Base-by-base conservation (phyloP, 1,140 invertebrate species). In the Aphelenchoides fujianensis region DNA sequence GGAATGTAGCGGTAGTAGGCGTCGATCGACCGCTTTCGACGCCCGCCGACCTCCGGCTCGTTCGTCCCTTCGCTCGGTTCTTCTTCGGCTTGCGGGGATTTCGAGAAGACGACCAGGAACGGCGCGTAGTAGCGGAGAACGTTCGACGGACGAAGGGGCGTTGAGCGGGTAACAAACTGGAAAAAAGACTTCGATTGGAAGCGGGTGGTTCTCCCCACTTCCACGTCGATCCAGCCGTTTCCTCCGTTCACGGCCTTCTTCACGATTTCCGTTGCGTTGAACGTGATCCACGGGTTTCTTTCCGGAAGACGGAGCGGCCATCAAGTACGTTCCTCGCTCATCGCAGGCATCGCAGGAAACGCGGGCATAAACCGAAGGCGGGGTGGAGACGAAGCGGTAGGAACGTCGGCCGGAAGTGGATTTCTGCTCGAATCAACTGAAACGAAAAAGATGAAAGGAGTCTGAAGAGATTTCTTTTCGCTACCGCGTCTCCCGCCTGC, bases 1-100 rank as follows among this genome's bases (percentile, higher is more conserved):
- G 63, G 63, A 12, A 36, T 32, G 31, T 66, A 66, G 12, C 32
- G 63, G 3, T 66, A 66, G 53, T 66, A 66, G 12, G 12, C 16
- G 1, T 66, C 63, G 32, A 66, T n/a, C 12, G 63, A 66, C 0
- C 63, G 1, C 32, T 66, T 66, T 41, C 12, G 32, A 31, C 55
- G 55, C 28, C 12, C 12, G 12, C 23, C 41, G 23, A 48, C 41
- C 23, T 48, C 41, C 41, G n/a, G 12, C 41, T 59, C 5, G 27
- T 7, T 59, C 55, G 5, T 59, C 19, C 27, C 7, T 59, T 59
- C 55, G 7, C 55, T 19, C 12, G 34, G 27, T 7, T 59, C 19
- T 7, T 59, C 23, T 5, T 48, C 23, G 12, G 23, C 41, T 48
- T 48, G 41, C 23, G n/a, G n/a, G n/a, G 41, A 48, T 48, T 59